Base-by-base conservation (phyloP, 2,113 vertebrate species). In the Heterotilapia buettikoferi region DNA sequence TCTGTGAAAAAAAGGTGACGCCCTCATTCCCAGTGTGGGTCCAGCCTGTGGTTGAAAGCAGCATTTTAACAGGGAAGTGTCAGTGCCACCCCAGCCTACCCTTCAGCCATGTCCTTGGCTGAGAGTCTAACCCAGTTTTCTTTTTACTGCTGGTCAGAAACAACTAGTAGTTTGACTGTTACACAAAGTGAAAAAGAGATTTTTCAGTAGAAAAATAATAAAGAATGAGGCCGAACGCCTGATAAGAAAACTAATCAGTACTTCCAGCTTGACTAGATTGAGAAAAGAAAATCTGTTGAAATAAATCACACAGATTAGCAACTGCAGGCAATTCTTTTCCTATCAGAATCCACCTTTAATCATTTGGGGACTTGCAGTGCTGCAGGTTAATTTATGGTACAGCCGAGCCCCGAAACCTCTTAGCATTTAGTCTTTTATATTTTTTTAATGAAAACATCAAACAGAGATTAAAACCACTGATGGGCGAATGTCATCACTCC, bases 261-360 rank as follows among this genome's bases (percentile, higher is more conserved):
- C 0, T 47, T 7, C 4, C 43, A 0, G 16, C 14, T 47, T 78
- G 6, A 57, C 54, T 57, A 7, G 6, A 57, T 57, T 0, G 26
- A 52, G 26, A 31, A 78, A 78, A 78, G 26, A 78, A 31, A 76
- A 71, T 7, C 68, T 73, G 68, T 18, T 73, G n/a, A 73, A 73
- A 73, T 73, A 73, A 73, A 47, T 73, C 18, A 50, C 45, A 31
- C 26, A 12, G 73, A 78, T 52, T 31, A 78, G 73, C 45, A 52
- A 50, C 73, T 52, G 73, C 73, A 50, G 73, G 10, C 18, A n/a
- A 18, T 31, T 33, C 45, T 13, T 29, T 50, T 2, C 6, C 16
- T 12, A 31, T 52, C 45, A 78, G 45, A 18, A n/a, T 31, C 24
- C 18, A 29, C 43, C 29, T 78, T 52, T 50, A 78, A 50, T 78